Base-by-base conservation (phyloP, 2,888 invertebrate genomes). In the Xylota sylvarum region DNA sequence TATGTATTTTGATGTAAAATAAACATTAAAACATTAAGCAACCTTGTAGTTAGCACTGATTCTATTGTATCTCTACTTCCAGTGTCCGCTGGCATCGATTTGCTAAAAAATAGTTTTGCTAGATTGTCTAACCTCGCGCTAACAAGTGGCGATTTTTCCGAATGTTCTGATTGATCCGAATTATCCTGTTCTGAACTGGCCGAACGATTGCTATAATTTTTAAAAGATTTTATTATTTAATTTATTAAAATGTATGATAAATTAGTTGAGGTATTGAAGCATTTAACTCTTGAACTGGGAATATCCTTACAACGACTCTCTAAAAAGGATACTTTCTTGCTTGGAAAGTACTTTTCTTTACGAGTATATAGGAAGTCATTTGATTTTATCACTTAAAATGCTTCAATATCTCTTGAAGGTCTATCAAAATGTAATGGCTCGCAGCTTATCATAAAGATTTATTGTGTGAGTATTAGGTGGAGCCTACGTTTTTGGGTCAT, bases 111-210 rank as follows among this genome's bases (percentile, higher is more conserved):
- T 90, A 96, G 92, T 91, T 96, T 96, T 30, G 96, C 96, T 78
- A 97, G 93, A 83, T 95, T 96, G 92, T 96, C 96, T 89, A 95
- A 95, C 92, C 96, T 95, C 93, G 95, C 94, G 89, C 95, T 94
- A 90, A 96, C 94, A 78, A 96, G 93, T 27, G 95, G 95, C 30
- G 95, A 94, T 86, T 94, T 94, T 90, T 95, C 95, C 90, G 93
- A 93, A 89, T 93, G 93, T 89, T 93, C 93, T 88, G 92, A 92
- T 81, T 89, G 90, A 89, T 93, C 92, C 73, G 92, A 93, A 90
- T 93, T 94, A 87, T 93, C 94, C 88, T 94, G 94, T 89, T 95
- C 95, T 89, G 95, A 94, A 90, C 95, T 95, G 72, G 94, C 94
- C 89, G 95, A 95, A 70, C 95, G 93, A 83, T 93, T 93, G 88